Base-by-base conservation (phyloP, 1,140 invertebrate species). In the Aphidius gifuensis region DNA sequence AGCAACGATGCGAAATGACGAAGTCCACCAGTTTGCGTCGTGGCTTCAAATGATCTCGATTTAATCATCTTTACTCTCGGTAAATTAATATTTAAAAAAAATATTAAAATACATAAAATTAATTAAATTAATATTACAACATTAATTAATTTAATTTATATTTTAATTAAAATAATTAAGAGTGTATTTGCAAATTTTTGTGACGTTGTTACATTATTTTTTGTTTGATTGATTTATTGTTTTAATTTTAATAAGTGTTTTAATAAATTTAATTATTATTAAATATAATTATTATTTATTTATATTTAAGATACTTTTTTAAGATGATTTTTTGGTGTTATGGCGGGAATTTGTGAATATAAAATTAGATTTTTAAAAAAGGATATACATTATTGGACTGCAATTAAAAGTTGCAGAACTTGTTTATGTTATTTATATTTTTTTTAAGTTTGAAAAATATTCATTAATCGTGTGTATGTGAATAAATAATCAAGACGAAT, bases 11-110 rank as follows among this genome's bases (percentile, higher is more conserved):
- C 57, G 46, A 6, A 58, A 63, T 61, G 63, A 61, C 63, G 58
- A 49, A 43, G 59, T 56, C 54, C 66, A 67, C 53, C 66, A 67
- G 66, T 67, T 64, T 62, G 62, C 62, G 43, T 60, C 62, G 60
- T 58, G 58, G 51, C 62, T 50, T 51, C 60, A 46, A 53, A 40
- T 58, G 55, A 40, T 42, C 44, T 54, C 42, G 43, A n/a, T 32
- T 38, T 32, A 3, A 5, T 21, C 40, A 4, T 23, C 16, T 40
- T 39, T 32, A 11, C 39, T 65, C 48, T 11, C 32, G 38, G 23
- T 51, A 38, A 38, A 38, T 50, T 38, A 46, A 51, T 47, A 44
- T 42, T 54, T 23, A 49, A 38, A 40, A 40, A 16, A 54, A 61
- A 53, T 39, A 44, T 8, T 9, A 38, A 7, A 16, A 16, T 16